Evolutionary conservation across 2,888 invertebrate species (phyloP), one percentile per base, ranked within the genome.

Genomic region (Clivina fossor): DNA sequence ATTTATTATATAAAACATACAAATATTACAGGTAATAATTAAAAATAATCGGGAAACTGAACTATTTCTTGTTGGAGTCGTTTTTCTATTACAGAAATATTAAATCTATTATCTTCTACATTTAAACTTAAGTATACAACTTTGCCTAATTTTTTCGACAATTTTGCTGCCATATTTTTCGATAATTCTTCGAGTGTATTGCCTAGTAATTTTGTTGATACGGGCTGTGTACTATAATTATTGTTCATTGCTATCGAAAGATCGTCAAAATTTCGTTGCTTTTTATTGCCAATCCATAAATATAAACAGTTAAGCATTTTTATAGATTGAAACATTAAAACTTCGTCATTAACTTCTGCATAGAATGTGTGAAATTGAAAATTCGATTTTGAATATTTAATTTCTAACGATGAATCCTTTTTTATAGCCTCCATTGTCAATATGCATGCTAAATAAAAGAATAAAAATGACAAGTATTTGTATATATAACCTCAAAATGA

Each of bases 101-200:
- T 60, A 37, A 68, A 62, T 58, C 66, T 67, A 64, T 74, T 73
- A 4, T 68, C 62, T 22, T 69, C 66, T 4, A 77, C 50, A 64
- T 79, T 79, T 59, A 72, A 75, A 66, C 78, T 79, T n/a, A 79
- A 64, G 63, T 70, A 78, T 8, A 78, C 73, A 44, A 71, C 72
- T 62, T 77, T 78, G 3, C 71, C 67, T 9, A 76, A 61, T 56
- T 70, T 73, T 59, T 72, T 75, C 0, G 74, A 64, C 16, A 78
- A 58, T 60, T 72, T 72, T 49, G 59, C 60, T 1, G 73, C 69
- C 19, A 75, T 58, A 53, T 67, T 69, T 56, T 68, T 63, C 0
- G 74, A 74, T 15, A 65, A 62, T 47, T 66, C 66, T 11, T 75
- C 74, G 9, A 68, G 64, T 35, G 68, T 62, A 49, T 67, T 63